phyloP scores from a whole-genome alignment of 2,113 vertebrate genomes.

The Sinosuthora webbiana region DNA sequence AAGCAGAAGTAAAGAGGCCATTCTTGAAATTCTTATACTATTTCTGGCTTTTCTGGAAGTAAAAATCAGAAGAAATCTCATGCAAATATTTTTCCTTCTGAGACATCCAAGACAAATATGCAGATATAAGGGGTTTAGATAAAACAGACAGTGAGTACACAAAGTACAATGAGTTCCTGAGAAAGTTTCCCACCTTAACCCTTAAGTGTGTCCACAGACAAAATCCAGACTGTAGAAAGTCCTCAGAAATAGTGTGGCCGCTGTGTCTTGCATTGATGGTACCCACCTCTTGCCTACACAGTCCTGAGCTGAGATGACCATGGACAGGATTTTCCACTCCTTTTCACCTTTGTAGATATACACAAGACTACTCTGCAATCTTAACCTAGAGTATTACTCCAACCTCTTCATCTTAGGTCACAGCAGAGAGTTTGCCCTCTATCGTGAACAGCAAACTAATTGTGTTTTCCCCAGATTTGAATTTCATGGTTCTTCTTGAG shows the following conservation, averaged over 20 bases:
- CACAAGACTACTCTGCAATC: not conserved
- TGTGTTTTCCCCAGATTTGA: not conserved
- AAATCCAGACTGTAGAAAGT: not conserved
- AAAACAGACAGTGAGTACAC: not conserved
- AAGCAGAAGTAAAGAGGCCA: not conserved
- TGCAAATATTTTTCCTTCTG: not conserved
- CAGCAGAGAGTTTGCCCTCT: not conserved
- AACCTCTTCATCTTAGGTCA: not conserved
- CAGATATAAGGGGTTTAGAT: not conserved
- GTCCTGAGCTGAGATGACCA: not conserved
- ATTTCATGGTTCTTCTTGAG: not conserved
- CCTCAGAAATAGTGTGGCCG: not conserved
- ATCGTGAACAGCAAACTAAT: not conserved
- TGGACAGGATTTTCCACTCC: not conserved
- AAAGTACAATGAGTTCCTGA: not conserved
- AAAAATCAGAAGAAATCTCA: constrained; percentile 29
- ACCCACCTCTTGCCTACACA: not conserved
- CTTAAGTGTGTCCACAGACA: not conserved
- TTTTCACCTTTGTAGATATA: not conserved
- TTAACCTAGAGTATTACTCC: not conserved
- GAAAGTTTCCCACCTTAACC: not conserved
- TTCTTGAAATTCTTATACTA: constrained; percentile 4
- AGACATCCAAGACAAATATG: not conserved
- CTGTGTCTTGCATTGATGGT: not conserved
- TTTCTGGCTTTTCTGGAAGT: constrained; percentile 33